Conservation (phyloP, 1,140 invertebrate genomes). For the Plodia interpunctella region DNA sequence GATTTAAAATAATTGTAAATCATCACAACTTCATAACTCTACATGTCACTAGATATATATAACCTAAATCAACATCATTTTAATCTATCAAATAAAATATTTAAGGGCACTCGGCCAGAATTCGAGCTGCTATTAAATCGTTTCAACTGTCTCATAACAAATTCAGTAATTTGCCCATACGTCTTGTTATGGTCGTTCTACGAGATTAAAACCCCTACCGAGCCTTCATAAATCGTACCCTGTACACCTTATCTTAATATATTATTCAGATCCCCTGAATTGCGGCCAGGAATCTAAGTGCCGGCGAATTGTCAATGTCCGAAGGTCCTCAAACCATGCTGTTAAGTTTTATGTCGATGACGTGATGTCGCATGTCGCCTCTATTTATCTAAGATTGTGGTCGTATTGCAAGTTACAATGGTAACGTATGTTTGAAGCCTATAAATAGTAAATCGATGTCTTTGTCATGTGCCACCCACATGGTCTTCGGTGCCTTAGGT, state of each 20-base stretch:
- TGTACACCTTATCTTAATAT: slow-evolving; percentile 49
- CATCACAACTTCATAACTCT: too few relatives aligned
- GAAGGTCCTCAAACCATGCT: slow-evolving; percentile 4
- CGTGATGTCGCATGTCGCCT: not conserved
- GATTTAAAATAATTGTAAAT: too few relatives aligned
- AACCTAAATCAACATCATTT: slow-evolving; percentile 10
- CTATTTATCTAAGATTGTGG: not conserved
- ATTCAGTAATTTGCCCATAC: slow-evolving; percentile 70
- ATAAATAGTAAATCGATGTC: too few relatives aligned
- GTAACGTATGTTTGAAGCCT: too few relatives aligned
- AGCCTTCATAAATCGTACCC: slow-evolving; percentile 70
- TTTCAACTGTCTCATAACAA: slow-evolving; percentile 54
- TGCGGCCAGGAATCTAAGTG: slow-evolving; percentile 49
- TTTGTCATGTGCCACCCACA: too few relatives aligned
- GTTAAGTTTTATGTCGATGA: not conserved
- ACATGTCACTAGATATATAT: not conserved
- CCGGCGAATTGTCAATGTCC: slow-evolving; percentile 21
- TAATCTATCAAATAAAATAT: slow-evolving; percentile 47
- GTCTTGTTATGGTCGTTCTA: slow-evolving; percentile 67
- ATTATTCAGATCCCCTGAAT: slow-evolving; percentile 56
- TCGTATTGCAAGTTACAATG: not conserved
- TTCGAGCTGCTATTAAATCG: slow-evolving; percentile 58
- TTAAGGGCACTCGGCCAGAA: slow-evolving; percentile 44
- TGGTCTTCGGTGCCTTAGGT: too few relatives aligned
- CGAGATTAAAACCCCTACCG: slow-evolving; percentile 66